Percentiles rank a stretch among this genome's conserved stretches.
phyloP scores from a whole-genome alignment of 1,140 invertebrate species.

The Drosophila repletoides region DNA sequence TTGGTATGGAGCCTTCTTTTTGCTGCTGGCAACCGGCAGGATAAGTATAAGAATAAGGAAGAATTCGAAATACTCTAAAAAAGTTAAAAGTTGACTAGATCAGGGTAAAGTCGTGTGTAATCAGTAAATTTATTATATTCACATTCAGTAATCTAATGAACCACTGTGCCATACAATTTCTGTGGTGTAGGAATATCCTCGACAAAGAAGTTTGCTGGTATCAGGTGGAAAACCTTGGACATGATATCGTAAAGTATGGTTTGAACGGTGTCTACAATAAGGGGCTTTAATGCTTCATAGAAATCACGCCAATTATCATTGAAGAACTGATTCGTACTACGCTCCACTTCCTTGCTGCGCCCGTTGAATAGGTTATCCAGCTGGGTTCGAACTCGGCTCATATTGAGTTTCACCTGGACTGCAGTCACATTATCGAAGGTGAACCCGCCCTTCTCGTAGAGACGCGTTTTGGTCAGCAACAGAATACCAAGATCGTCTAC shows the following conservation, averaged over 20 bases:
- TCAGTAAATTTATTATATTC: neutral
- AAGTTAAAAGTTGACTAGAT: too few species aligned
- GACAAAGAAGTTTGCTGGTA: slow-evolving; percentile 83
- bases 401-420: slow-evolving; percentile 85
- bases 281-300: slow-evolving; percentile 85
- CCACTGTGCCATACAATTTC: slow-evolving; percentile 81
- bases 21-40: too few species aligned
- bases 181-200: slow-evolving; percentile 71
- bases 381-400: slow-evolving; percentile 53
- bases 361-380: slow-evolving; percentile 74
- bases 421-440: slow-evolving; percentile 86
- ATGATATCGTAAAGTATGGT: slow-evolving; percentile 85
- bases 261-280: slow-evolving; percentile 86
- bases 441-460: slow-evolving; percentile 85
- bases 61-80: too few species aligned
- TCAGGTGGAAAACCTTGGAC: slow-evolving; percentile 85
- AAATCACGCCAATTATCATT: slow-evolving; percentile 87
- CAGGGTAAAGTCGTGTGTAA: too few species aligned
- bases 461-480: slow-evolving; percentile 85
- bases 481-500: slow-evolving; percentile 85
- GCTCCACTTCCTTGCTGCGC: slow-evolving; percentile 83
- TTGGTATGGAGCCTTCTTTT: too few species aligned
- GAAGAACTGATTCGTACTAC: slow-evolving; percentile 87
- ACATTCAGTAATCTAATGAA: too few species aligned
- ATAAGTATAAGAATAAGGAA: too few species aligned